Conservation (phyloP, 37 sponge, comb jelly and placozoan genomes). For the Corticium candelabrum region DNA sequence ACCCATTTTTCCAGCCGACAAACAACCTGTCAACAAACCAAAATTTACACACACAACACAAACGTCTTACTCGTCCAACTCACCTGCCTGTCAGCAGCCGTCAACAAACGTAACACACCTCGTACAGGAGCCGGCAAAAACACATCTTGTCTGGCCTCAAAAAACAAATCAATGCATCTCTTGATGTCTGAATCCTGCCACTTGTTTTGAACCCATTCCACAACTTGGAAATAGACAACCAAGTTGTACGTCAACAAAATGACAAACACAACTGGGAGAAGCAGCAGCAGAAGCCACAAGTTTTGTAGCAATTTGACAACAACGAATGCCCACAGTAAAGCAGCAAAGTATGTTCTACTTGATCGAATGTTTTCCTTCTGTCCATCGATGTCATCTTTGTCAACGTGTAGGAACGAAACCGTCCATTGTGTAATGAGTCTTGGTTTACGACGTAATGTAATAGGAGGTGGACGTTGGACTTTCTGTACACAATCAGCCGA, state of each 20-base stretch:
- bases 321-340: conserved; percentile 18
- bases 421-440: no score
- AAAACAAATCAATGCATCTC: neutral
- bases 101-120: neutral
- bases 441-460: no score
- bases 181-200: no score
- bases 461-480: no score
- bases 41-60: conserved; percentile 7
- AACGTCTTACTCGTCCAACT: neutral
- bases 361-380: neutral
- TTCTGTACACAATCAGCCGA: no score
- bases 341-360: neutral
- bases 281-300: conserved; percentile 23
- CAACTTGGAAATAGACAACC: neutral
- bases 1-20: conserved; percentile 1
- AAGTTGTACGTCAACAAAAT: neutral
- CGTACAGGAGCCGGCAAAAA: neutral
- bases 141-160: neutral
- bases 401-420: no score
- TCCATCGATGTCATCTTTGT: neutral
- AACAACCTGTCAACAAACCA: conserved; percentile 1
- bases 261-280: conserved; percentile 2
- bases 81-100: neutral
- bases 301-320: conserved; percentile 17
- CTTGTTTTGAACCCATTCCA: no score